Conservation (phyloP, 1,140 invertebrate genomes). For the Dreissena rostriformis region DNA sequence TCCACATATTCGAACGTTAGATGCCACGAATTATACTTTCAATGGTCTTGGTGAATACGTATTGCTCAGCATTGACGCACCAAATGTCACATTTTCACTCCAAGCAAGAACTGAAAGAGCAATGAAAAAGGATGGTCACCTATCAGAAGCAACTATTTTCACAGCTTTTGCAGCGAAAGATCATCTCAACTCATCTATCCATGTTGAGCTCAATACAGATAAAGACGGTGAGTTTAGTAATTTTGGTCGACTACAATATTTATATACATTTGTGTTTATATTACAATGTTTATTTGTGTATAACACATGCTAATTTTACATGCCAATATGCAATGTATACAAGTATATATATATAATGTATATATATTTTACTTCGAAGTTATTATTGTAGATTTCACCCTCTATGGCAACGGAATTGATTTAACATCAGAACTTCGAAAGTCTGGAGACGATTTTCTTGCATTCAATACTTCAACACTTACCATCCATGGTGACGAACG, state of each 20-base stretch:
- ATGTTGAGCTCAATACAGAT: constrained; percentile 9
- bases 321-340: too few species aligned
- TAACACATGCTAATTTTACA: too few species aligned
- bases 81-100: constrained; percentile 5
- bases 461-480: too few species aligned
- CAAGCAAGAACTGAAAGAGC: constrained; percentile 41
- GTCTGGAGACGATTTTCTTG: constrained; percentile 9
- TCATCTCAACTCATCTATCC: neutral
- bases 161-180: constrained; percentile 48
- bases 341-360: too few species aligned
- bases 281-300: too few species aligned
- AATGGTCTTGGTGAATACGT: constrained; percentile 98
- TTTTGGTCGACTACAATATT: too few species aligned
- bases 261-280: too few species aligned
- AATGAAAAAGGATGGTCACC: constrained; percentile 12
- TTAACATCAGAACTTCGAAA: neutral
- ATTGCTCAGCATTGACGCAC: constrained; percentile 78
- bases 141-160: constrained; percentile 43
- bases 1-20: constrained; percentile 96
- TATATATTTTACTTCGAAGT: too few species aligned
- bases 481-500: too few species aligned
- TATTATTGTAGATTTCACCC: constrained; percentile 1
- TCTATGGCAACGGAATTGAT: neutral
- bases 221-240: neutral
- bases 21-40: constrained; percentile 94